Conservation (phyloP, 2,888 invertebrate genomes). For the Spatulosminthurus flaviceps region DNA sequence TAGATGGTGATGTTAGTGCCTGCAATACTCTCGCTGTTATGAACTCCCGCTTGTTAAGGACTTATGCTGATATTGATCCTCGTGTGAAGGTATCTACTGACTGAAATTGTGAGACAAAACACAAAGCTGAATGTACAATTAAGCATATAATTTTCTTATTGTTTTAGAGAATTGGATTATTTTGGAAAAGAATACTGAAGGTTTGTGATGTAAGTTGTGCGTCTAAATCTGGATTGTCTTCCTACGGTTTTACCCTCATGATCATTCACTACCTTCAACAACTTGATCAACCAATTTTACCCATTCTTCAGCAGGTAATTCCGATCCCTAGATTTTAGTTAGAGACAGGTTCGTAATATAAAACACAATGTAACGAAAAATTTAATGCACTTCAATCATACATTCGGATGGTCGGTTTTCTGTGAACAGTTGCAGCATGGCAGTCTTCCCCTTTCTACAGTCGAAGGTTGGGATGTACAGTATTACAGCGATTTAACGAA, state of each 20-base stretch:
- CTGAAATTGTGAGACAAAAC: too few species aligned
- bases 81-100: conserved; percentile 69
- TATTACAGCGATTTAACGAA: conserved; percentile 67
- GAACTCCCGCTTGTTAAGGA: conserved; percentile 69
- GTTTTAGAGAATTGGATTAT: conserved; percentile 67
- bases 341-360: too few species aligned
- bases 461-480: conserved; percentile 71
- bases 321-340: too few species aligned
- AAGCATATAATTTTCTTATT: neutral
- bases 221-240: conserved; percentile 71
- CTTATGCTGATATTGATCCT: conserved; percentile 69
- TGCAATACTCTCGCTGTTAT: conserved; percentile 71
- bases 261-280: conserved; percentile 72
- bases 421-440: too few species aligned
- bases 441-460: too few species aligned
- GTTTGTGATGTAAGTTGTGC: conserved; percentile 72
- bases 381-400: neutral
- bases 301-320: conserved; percentile 71
- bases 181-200: conserved; percentile 71
- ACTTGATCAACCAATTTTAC: conserved; percentile 70
- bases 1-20: conserved; percentile 72
- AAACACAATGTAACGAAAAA: too few species aligned
- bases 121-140: too few species aligned
- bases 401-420: too few species aligned
- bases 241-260: conserved; percentile 72